Evolutionary conservation across 2,888 invertebrate genomes (phyloP).

Genomic region (Scrobipalpa atriplicella): DNA sequence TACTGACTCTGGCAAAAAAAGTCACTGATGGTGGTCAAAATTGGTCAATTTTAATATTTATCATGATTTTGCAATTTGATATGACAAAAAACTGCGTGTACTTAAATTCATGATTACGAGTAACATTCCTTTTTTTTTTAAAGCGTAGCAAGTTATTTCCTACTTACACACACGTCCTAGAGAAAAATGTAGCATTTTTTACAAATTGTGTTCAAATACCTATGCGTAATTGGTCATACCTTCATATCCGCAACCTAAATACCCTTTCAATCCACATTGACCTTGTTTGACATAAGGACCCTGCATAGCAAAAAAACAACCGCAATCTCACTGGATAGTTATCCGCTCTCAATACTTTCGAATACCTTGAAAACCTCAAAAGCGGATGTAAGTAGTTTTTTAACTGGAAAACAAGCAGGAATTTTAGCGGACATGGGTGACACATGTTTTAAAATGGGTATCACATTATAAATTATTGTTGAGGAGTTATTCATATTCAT

Average conservation of each 20-base stretch:
- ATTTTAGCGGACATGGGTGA: not conserved
- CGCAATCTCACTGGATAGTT: not conserved
- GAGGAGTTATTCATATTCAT: no score
- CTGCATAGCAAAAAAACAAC: not conserved
- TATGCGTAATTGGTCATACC: not conserved
- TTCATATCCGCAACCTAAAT: not conserved
- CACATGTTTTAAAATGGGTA: not conserved
- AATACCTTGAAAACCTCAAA: conserved; percentile 14
- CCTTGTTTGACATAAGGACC: not conserved
- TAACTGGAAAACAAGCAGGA: not conserved
- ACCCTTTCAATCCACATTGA: not conserved
- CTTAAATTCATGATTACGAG: no score
- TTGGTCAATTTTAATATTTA: no score
- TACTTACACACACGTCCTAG: not conserved
- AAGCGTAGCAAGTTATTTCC: not conserved
- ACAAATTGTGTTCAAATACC: not conserved
- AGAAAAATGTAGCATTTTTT: not conserved
- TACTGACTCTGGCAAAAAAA: no score
- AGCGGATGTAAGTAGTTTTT: not conserved
- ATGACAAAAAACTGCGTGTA: no score
- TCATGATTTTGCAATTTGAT: no score
- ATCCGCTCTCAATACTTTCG: conserved; percentile 1
- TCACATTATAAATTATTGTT: no score
- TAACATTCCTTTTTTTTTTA: no score
- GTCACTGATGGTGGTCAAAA: no score